These are phyloP conservation scores for Trematomus bernacchii DNA, from an alignment of 2,797 vertebrate species.

Conservation along the genomic window DNA sequence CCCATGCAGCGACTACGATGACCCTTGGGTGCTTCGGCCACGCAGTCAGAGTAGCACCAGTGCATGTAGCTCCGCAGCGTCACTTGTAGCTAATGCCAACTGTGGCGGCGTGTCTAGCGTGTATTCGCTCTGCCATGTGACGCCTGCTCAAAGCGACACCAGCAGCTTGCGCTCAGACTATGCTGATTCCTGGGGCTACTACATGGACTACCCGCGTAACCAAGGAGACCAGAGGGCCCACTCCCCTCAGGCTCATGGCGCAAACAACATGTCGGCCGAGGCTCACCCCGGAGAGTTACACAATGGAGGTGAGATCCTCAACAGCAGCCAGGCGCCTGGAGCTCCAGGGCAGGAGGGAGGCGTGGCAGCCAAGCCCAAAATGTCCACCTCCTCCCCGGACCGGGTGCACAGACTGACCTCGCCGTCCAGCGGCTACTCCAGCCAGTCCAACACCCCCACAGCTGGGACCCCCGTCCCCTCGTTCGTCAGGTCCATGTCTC, in stretches of 20 bases:
- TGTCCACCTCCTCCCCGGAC: conserved; percentile 88
- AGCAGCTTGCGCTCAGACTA: conserved; percentile 97
- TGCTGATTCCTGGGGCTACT: conserved; percentile 94
- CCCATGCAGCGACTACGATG: conserved; percentile 96
- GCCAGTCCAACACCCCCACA: conserved; percentile 98
- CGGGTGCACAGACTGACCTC: conserved; percentile 94
- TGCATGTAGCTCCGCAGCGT: conserved; percentile 90
- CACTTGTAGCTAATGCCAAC: conserved; percentile 77
- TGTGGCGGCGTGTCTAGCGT: conserved; percentile 82
- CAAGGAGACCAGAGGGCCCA: conserved; percentile 83
- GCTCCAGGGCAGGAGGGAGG: conserved; percentile 73
- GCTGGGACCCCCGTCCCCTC: conserved; percentile 95
- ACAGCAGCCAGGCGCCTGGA: conserved; percentile 66
- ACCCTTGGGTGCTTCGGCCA: conserved; percentile 93
- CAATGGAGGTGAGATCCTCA: conserved; percentile 76
- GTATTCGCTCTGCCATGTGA: conserved; percentile 92
- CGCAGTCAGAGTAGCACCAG: conserved; percentile 95
- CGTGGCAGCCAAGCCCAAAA: conserved; percentile 84
- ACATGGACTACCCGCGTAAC: conserved; percentile 87
- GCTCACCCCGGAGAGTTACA: conserved; percentile 75
- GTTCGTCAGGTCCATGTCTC: conserved; percentile 88
- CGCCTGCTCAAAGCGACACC: conserved; percentile 94
- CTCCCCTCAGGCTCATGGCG: conserved; percentile 63
- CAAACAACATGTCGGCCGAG: conserved; percentile 52
- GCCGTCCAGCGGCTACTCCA: conserved; percentile 97